Percentiles rank a stretch among this genome's conserved stretches.
These are phyloP conservation scores for Theonella swinhoei DNA, from an alignment of 37 sponge, comb jelly and placozoan genomes.

Conservation along the genomic window DNA sequence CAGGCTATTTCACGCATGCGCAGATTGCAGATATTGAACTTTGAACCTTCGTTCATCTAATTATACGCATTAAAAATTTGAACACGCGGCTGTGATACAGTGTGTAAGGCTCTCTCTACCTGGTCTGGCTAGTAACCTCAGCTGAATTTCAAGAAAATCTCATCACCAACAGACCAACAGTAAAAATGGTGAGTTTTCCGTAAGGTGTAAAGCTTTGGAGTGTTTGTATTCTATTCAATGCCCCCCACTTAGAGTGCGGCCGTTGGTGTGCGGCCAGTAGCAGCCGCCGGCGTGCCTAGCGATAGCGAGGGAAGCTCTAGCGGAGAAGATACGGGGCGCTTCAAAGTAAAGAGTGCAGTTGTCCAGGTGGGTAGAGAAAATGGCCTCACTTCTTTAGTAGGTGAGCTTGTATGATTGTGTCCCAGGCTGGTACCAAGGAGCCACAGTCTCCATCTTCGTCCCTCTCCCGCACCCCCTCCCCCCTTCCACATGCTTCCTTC, in stretches of 20 bases:
- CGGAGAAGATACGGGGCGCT: neutral
- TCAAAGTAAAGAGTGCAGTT: neutral
- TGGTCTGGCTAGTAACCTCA: too few species aligned
- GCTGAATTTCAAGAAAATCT: too few species aligned
- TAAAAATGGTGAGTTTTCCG: neutral
- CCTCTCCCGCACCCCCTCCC: neutral
- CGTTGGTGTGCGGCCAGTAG: neutral
- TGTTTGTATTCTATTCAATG: slow-evolving; percentile 5
- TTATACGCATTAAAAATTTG: neutral
- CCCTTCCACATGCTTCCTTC: neutral
- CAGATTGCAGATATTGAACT: neutral
- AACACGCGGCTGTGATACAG: neutral
- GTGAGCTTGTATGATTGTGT: too few species aligned
- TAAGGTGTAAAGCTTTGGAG: neutral
- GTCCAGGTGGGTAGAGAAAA: neutral
- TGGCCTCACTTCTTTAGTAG: too few species aligned
- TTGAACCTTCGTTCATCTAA: too few species aligned
- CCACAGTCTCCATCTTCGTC: neutral
- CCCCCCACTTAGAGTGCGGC: neutral
- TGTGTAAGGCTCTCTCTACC: too few species aligned
- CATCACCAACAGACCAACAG: neutral
- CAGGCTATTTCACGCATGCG: neutral
- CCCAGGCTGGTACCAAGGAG: neutral
- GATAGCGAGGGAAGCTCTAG: neutral
- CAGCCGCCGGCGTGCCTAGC: neutral